Base-by-base conservation (phyloP, 37 sponge, comb jelly and placozoan species). In the Halisarca cf. caerulea region DNA sequence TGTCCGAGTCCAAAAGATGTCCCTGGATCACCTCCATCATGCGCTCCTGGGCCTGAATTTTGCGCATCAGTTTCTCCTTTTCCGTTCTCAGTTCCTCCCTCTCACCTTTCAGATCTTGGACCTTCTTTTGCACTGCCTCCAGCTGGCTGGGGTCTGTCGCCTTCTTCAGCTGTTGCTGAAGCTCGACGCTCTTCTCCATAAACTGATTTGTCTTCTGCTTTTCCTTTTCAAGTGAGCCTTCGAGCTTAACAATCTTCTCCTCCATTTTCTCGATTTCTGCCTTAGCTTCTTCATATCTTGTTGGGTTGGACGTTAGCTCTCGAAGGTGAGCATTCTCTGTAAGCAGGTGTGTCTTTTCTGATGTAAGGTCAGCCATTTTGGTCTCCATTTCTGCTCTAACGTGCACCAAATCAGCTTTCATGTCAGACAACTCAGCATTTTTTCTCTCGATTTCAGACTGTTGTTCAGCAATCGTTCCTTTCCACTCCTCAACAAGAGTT, bases 1-100 rank as follows among this genome's bases (percentile, higher is more conserved):
- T 21, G 77, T 74, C 36, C 44, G 23, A 74, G 15, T 74, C 43
- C 77, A 74, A 42, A 2, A 74, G 77, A 39, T 43, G 77, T 15
- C 77, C 45, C 44, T 74, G 77, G 6, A 74, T 74, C n/a, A 74
- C 23, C n/a, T 74, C 77, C 77, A 36, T n/a, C 25, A 44, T 74
- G 3, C 36, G 77, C 44, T 74, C 38, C 25, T 36, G 77, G 42
- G 44, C 77, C 45, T 74, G 77, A 17, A 74, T 38, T 1, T 37
- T 32, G 21, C 24, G 8, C 25, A 21, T 37, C 77, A 74, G 77
- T 41, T 43, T 74, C 77, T 74, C 77, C 18, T 74, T 74, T 40
- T 74, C 77, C 11, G 77, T 40, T 40, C 77, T 39, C 43, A 74
- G 45, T 2, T 74, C 43, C 23, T 74, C 77, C 25, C 77, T 74